A percentile compares a stretch with the other conserved stretches of the same genome.
Conservation (phyloP, 1,140 invertebrate species). For the Lepidostoma basale region DNA sequence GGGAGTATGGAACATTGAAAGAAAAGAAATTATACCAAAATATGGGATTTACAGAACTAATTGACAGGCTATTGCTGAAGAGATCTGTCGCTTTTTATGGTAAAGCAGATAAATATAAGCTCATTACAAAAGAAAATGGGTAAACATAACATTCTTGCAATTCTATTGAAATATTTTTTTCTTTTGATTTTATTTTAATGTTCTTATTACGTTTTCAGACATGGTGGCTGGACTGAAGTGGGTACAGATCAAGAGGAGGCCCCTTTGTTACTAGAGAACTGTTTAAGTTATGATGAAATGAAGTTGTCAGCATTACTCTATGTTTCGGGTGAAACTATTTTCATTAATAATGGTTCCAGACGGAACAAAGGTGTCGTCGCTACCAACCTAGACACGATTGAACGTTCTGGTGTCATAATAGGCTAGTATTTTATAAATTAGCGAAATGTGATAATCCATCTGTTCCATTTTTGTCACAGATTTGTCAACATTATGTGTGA, state of each 20-base stretch:
- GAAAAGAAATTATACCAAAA: constrained; percentile 53
- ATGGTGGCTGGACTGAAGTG: constrained; percentile 56
- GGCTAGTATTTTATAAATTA: constrained; percentile 1
- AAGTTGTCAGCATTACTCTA: constrained; percentile 64
- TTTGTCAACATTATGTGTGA: too few relatives aligned
- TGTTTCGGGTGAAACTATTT: constrained; percentile 62
- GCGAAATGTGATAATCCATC: neutral
- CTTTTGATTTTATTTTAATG: too few relatives aligned
- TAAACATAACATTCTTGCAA: neutral
- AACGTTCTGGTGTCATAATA: constrained; percentile 49
- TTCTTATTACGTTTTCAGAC: constrained; percentile 5
- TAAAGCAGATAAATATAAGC: constrained; percentile 46
- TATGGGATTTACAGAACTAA: constrained; percentile 54
- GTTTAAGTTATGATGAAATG: constrained; percentile 61
- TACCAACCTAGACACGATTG: constrained; percentile 36
- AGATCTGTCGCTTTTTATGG: constrained; percentile 59
- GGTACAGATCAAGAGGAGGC: constrained; percentile 55
- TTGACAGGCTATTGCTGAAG: constrained; percentile 60
- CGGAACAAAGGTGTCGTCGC: constrained; percentile 59
- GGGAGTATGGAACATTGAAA: constrained; percentile 48
- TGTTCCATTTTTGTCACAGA: too few relatives aligned
- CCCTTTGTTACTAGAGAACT: constrained; percentile 55
- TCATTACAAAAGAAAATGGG: neutral
- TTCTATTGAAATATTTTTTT: neutral
- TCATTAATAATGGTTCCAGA: constrained; percentile 65